phyloP scores from a whole-genome alignment of 2,888 invertebrate species.

The Xestia xanthographa region DNA sequence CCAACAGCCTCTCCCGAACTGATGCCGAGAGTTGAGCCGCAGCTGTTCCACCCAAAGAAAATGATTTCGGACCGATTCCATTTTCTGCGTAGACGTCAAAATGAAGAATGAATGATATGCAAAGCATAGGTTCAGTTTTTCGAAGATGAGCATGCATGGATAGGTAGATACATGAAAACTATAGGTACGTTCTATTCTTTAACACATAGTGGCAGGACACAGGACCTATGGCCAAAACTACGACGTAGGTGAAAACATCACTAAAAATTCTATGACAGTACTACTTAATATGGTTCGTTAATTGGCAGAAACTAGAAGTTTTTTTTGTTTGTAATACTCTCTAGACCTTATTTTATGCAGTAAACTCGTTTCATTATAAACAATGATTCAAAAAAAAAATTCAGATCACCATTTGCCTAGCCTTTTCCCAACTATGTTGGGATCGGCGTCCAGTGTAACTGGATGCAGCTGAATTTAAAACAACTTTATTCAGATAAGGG shows the following conservation, averaged over 20 bases:
- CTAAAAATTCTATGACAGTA: background rate
- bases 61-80: slow-evolving; percentile 95
- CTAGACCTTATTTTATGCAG: background rate
- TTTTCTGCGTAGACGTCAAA: slow-evolving; percentile 87
- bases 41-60: slow-evolving; percentile 95
- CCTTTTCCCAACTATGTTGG: background rate
- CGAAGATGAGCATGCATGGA: background rate
- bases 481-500: background rate
- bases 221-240: background rate
- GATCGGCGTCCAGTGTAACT: background rate
- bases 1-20: slow-evolving; percentile 95
- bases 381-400: background rate
- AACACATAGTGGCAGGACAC: background rate
- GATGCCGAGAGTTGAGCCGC: slow-evolving; percentile 97
- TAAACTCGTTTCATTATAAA: background rate
- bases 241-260: background rate
- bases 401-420: background rate
- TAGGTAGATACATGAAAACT: background rate
- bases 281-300: background rate
- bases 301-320: too few relatives aligned
- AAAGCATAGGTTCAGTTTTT: slow-evolving; percentile 25
- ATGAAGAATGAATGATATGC: slow-evolving; percentile 48
- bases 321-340: background rate
- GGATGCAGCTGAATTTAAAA: background rate
- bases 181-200: background rate